Percentiles rank a stretch among this genome's conserved stretches.
phyloP scores from a whole-genome alignment of 2,888 invertebrate genomes.

The Diogma glabrata region DNA sequence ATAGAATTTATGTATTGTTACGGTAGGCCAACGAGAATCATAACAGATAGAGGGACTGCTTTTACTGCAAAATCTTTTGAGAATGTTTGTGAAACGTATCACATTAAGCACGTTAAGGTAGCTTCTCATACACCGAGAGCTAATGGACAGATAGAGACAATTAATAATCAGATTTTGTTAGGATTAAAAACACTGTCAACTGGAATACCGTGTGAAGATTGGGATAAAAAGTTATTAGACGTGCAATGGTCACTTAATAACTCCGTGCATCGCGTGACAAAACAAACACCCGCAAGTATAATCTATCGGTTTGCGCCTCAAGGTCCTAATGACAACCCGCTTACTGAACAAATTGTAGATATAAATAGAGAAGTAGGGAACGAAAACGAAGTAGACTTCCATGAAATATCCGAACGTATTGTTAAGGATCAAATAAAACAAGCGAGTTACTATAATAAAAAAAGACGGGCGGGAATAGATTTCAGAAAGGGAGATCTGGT shows the following conservation, averaged over 20 bases:
- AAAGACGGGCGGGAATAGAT: no score
- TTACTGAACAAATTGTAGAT: no score
- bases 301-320: no score
- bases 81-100: constrained; percentile 18
- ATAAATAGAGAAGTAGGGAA: no score
- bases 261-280: constrained; percentile 17
- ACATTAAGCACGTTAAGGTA: constrained; percentile 21
- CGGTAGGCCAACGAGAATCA: neutral
- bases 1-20: neutral
- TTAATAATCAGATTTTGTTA: constrained; percentile 18
- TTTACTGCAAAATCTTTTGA: constrained; percentile 22
- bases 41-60: constrained; percentile 5
- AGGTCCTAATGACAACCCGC: no score
- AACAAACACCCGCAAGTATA: no score
- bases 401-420: no score
- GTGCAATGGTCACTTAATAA: constrained; percentile 19
- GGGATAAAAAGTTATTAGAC: constrained; percentile 19
- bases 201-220: constrained; percentile 16
- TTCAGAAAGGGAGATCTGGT: no score
- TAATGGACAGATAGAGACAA: constrained; percentile 18
- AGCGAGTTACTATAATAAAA: no score
- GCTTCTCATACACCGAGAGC: constrained; percentile 20
- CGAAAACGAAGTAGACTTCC: no score
- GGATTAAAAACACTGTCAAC: constrained; percentile 19
- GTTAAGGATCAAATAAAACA: no score